These are phyloP conservation scores for Nesoenas mayeri DNA, from an alignment of 2,113 vertebrate species.

Conservation along the genomic window DNA sequence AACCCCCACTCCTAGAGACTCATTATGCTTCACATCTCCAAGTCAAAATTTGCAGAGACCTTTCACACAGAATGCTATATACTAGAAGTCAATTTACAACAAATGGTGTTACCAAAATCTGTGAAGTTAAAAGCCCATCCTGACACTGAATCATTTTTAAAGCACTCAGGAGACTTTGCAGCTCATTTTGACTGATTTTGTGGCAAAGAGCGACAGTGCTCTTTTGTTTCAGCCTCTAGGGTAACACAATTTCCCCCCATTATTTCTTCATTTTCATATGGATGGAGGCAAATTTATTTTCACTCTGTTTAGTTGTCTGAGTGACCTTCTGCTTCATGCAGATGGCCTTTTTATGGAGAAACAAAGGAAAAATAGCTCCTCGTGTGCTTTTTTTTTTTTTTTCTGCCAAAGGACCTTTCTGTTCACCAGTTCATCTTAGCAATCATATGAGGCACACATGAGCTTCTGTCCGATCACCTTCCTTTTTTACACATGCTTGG, in stretches of 20 bases:
- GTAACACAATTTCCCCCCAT: background rate
- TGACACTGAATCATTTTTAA: background rate
- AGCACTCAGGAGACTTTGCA: background rate
- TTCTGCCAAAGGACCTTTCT: background rate
- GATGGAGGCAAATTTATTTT: background rate
- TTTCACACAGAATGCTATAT: background rate
- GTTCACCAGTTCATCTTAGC: background rate
- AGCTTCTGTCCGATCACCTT: background rate
- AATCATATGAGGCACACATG: background rate
- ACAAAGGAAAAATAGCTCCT: background rate
- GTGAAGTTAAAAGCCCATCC: background rate
- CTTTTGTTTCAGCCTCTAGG: background rate
- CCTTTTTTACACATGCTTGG: background rate
- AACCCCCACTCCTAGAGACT: background rate
- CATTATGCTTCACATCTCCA: background rate
- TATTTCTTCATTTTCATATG: background rate
- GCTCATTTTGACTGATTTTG: background rate
- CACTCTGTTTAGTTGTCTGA: background rate
- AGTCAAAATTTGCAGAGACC: background rate
- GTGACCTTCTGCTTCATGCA: background rate
- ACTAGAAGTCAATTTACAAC: background rate
- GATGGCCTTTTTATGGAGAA: background rate
- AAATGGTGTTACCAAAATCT: background rate
- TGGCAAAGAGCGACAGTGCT: background rate
- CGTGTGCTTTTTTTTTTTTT: no score